Evolutionary conservation across 2,888 invertebrate genomes (phyloP).

Genomic region (Parasteatoda lunata): DNA sequence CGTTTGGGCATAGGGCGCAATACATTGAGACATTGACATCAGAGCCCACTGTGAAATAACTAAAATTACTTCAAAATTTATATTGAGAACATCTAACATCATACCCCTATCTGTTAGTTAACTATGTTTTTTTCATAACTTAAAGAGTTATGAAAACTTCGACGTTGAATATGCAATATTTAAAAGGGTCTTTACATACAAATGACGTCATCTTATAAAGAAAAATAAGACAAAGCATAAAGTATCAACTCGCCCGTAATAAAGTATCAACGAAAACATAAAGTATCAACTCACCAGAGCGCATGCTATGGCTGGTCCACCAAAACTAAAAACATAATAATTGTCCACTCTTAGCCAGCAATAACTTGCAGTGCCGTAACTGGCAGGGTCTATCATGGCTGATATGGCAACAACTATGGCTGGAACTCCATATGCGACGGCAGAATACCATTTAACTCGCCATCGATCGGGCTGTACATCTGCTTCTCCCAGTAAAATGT

Average conservation of each 20-base stretch:
- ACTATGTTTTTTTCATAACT: too few species aligned
- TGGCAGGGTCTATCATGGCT: conserved; percentile 84
- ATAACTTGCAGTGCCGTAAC: conserved; percentile 86
- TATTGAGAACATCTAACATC: too few species aligned
- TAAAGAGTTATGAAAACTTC: too few species aligned
- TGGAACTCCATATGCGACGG: conserved; percentile 89
- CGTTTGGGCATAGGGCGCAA: too few species aligned
- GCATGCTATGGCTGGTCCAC: conserved; percentile 90
- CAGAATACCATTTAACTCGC: conserved; percentile 91
- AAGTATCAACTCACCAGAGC: conserved; percentile 76
- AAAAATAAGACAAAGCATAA: too few species aligned
- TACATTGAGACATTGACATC: too few species aligned
- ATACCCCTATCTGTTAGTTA: too few species aligned
- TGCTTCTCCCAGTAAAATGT: conserved; percentile 94
- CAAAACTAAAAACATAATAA: conserved; percentile 93
- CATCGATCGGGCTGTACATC: conserved; percentile 90
- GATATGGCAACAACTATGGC: conserved; percentile 86
- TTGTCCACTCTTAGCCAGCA: conserved; percentile 91
- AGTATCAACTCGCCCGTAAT: not conserved
- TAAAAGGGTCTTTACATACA: too few species aligned
- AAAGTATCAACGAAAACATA: not conserved
- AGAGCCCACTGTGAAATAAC: too few species aligned
- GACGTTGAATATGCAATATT: too few species aligned
- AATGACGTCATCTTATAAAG: too few species aligned
- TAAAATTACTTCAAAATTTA: too few species aligned